Percentiles rank a stretch among this genome's conserved stretches.
phyloP scores from a whole-genome alignment of 2,888 invertebrate species.

The Operophtera brumata region DNA sequence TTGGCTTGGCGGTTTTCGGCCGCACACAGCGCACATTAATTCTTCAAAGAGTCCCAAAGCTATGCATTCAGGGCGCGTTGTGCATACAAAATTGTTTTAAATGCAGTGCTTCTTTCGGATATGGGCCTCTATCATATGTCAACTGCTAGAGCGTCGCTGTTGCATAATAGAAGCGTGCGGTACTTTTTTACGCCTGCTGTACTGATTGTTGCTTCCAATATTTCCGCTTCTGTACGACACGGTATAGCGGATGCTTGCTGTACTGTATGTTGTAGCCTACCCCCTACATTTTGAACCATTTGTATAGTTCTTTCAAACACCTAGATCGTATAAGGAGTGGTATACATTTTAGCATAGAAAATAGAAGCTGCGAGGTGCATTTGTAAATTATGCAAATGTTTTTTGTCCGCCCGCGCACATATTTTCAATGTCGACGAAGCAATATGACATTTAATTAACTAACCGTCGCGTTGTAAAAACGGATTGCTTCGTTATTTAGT shows the following conservation, averaged over 20 bases:
- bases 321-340: background rate
- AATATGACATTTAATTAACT: conserved; percentile 27
- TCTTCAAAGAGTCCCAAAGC: conserved; percentile 1
- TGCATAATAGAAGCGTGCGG: no score
- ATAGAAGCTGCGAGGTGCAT: conserved; percentile 12
- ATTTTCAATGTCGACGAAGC: conserved; percentile 26
- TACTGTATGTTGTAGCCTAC: no score
- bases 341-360: background rate
- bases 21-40: background rate
- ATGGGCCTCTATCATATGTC: background rate
- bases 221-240: background rate
- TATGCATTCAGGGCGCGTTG: conserved; percentile 36
- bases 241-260: no score
- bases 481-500: conserved; percentile 7
- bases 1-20: background rate
- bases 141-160: background rate
- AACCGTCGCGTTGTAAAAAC: conserved; percentile 15
- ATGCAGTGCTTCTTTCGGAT: conserved; percentile 30
- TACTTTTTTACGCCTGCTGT: no score
- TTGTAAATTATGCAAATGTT: conserved; percentile 28
- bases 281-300: no score
- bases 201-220: background rate
- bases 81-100: conserved; percentile 37
- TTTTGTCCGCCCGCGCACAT: conserved; percentile 31
- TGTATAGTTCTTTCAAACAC: background rate